These are phyloP conservation scores for Patagioenas fasciata DNA, from an alignment of 2,113 vertebrate species.

Conservation along the genomic window DNA sequence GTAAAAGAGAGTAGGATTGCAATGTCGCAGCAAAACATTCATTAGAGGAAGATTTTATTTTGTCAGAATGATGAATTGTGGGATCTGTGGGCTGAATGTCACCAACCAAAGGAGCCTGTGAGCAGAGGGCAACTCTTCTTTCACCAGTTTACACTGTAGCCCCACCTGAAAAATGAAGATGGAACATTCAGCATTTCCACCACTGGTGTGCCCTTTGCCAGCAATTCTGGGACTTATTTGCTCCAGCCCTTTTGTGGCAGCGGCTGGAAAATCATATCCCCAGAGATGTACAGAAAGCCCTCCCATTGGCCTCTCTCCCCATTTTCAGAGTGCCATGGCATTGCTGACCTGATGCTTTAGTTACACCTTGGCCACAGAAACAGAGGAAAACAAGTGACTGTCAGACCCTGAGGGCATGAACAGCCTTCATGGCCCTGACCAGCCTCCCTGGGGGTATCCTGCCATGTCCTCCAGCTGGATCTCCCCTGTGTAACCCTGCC, in stretches of 20 bases:
- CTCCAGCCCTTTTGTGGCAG: neutral
- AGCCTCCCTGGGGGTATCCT: rapidly evolving
- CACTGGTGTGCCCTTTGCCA: neutral
- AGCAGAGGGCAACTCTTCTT: neutral
- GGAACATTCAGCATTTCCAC: neutral
- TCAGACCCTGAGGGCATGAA: neutral
- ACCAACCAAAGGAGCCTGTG: neutral
- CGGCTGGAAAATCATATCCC: neutral
- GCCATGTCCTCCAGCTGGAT: rapidly evolving
- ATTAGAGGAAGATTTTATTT: neutral
- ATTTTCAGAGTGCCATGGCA: neutral
- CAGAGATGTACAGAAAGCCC: too few species aligned
- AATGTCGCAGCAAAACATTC: rapidly evolving
- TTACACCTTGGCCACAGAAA: neutral
- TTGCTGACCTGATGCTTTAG: neutral
- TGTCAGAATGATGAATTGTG: neutral
- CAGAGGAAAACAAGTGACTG: neutral
- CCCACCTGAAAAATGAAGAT: conserved; percentile 34
- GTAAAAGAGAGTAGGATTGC: neutral
- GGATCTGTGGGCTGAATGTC: neutral
- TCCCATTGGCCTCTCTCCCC: neutral
- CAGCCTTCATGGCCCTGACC: neutral
- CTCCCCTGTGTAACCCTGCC: neutral
- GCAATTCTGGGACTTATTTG: neutral
- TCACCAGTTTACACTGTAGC: conserved; percentile 10